phyloP scores from a whole-genome alignment of 2,113 vertebrate genomes.

The Riparia riparia region DNA sequence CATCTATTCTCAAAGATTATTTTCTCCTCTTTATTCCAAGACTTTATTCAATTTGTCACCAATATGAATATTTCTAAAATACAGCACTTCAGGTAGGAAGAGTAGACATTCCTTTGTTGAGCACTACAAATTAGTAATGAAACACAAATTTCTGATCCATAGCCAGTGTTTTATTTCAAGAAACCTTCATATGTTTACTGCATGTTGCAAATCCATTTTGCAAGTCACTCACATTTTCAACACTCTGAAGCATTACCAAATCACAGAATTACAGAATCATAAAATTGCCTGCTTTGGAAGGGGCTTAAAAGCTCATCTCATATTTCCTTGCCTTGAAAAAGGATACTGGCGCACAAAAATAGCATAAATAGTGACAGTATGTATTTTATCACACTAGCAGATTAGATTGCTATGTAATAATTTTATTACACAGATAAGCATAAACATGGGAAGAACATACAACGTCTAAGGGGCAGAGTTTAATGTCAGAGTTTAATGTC shows the following conservation, averaged over 20 bases:
- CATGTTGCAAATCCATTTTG: neutral
- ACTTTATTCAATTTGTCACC: neutral
- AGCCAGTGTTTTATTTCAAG: neutral
- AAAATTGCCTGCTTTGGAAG: neutral
- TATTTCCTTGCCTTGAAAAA: neutral
- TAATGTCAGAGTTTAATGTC: neutral
- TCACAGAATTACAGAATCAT: neutral
- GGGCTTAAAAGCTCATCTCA: neutral
- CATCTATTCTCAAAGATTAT: neutral
- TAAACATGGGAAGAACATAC: neutral
- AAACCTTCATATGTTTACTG: neutral
- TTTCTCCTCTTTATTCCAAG: neutral
- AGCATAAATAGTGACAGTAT: neutral
- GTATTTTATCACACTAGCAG: neutral
- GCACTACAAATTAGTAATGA: neutral
- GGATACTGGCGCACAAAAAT: neutral
- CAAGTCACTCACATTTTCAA: neutral
- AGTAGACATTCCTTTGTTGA: neutral
- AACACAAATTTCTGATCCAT: neutral
- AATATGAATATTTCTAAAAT: neutral
- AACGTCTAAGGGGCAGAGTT: neutral
- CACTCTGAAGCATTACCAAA: neutral
- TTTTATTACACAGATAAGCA: neutral
- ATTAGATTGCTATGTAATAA: neutral
- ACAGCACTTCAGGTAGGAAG: neutral